Evolutionary conservation across 2,797 vertebrate species (phyloP).

Genomic region (Diceros bicornis): DNA sequence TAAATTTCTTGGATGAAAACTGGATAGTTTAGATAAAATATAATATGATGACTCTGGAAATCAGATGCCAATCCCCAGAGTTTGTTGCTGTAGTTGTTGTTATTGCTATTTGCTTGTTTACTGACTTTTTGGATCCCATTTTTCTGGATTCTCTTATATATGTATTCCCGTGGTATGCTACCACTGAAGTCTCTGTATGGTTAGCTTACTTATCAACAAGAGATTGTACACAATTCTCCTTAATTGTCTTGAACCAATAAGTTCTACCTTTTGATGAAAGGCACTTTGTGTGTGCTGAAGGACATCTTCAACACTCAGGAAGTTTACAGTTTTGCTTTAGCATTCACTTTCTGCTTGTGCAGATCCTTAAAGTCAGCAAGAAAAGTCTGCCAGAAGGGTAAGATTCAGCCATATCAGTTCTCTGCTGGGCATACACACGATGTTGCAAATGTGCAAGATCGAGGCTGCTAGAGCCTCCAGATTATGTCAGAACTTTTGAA

Average conservation of each 20-base stretch:
- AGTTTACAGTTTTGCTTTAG: background rate
- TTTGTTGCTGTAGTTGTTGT: background rate
- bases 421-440: too few species aligned
- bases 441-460: background rate
- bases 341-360: background rate
- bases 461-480: background rate
- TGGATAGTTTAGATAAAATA: background rate
- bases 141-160: background rate
- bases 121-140: background rate
- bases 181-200: background rate
- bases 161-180: background rate
- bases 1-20: background rate
- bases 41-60: background rate
- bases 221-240: background rate
- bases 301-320: background rate
- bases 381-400: background rate
- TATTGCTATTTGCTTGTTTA: background rate
- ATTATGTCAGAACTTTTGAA: background rate
- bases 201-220: background rate
- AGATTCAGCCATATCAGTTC: background rate
- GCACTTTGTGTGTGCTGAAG: too few species aligned
- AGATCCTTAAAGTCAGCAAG: background rate
- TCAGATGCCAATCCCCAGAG: background rate
- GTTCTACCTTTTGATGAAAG: background rate
- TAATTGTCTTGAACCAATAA: background rate